Evolutionary conservation across 2,113 vertebrate genomes (phyloP).

Genomic region (Rhinichthys klamathensis): DNA sequence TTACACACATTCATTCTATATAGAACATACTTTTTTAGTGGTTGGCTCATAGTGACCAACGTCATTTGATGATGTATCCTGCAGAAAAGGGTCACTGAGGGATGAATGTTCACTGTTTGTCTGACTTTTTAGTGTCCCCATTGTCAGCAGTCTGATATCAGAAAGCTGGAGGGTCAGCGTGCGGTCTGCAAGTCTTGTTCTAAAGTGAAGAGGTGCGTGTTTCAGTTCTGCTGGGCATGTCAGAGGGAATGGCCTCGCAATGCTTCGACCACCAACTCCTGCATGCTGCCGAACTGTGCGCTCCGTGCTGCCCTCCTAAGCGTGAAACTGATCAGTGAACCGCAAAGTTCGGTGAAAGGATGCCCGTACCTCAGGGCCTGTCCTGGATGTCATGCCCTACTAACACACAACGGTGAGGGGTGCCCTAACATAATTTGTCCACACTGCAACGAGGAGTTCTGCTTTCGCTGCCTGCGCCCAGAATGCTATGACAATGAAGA

Average conservation of each 20-base stretch:
- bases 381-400: conserved; percentile 47
- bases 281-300: conserved; percentile 47
- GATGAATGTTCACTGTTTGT: background rate
- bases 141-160: conserved; percentile 13
- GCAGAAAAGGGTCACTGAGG: too few species aligned
- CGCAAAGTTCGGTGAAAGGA: background rate
- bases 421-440: conserved; percentile 57
- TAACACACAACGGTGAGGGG: conserved; percentile 57
- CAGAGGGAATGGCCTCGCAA: conserved; percentile 48
- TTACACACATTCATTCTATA: too few species aligned
- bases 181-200: conserved; percentile 48
- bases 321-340: conserved; percentile 7
- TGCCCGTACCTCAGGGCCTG: conserved; percentile 63
- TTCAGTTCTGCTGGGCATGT: conserved; percentile 60
- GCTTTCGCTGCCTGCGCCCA: conserved; percentile 56
- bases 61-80: background rate
- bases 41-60: too few species aligned
- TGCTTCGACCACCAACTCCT: background rate
- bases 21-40: too few species aligned
- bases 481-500: background rate
- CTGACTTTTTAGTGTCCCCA: conserved; percentile 46
- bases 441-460: conserved; percentile 39
- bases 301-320: conserved; percentile 57
- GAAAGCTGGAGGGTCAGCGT: conserved; percentile 33
- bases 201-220: conserved; percentile 25